Base-by-base conservation (phyloP, 2,113 vertebrate species). In the Brevimyrus niger region DNA sequence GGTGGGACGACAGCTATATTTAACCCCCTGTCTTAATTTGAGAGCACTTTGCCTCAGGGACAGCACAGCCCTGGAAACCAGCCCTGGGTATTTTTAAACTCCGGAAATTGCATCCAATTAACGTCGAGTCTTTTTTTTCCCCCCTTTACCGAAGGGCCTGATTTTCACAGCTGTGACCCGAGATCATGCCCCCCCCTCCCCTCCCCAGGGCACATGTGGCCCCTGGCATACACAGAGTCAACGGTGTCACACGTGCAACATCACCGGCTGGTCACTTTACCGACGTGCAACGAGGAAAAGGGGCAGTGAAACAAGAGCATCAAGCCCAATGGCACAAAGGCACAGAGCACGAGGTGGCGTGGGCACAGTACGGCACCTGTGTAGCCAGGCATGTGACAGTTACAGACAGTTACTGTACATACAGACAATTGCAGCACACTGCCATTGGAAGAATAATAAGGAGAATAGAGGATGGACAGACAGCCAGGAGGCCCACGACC, bases 1-100 rank as follows among this genome's bases (percentile, higher is more conserved):
- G 19, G 17, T 15, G 27, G 11, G 51, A 15, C 31, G 35, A 55
- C 19, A 2, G 65, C 88, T 84, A 88, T 73, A 88, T 93, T 90
- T 88, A 91, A 92, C 47, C 86, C 69, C 23, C 4, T n/a, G 21
- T 38, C 88, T 90, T 88, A 90, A 80, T 23, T 90, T 90, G 58
- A 86, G 69, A 61, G 38, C 38, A n/a, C n/a, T n/a, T 87, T 6
- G 31, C 89, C 83, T 23, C 46, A 47, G 90, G 89, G 73, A 35
- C 6, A 19, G 31, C 17, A 44, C 69, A 87, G 27, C 73, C 48
- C 84, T 80, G 19, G 87, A 82, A 58, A 89, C 53, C 86, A 89
- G 65, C 48, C 58, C 69, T 47, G 73, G 3, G 84, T 89, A 61
- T 87, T 86, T 89, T 87, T 89, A 73, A 61, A 89, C 89, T 61